Conservation (phyloP, 2,113 vertebrate species). For the Megaceryle maxima region DNA sequence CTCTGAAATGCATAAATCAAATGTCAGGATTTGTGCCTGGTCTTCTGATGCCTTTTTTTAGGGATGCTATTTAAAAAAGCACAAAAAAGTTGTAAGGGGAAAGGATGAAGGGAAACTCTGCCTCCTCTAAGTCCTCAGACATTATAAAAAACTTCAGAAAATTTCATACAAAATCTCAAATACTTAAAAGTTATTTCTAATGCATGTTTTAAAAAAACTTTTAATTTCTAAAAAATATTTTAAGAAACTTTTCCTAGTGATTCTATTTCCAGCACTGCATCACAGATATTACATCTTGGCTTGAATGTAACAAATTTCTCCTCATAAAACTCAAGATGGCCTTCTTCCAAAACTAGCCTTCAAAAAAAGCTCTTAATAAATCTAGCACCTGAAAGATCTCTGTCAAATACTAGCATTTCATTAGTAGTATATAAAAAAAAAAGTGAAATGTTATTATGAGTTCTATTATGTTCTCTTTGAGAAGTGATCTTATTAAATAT, state of each 20-base stretch:
- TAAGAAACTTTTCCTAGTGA: background rate
- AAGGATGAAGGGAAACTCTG: background rate
- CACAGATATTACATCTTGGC: slow-evolving; percentile 5
- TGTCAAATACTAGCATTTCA: slow-evolving; percentile 34
- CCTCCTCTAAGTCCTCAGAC: background rate
- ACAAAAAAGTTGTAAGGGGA: background rate
- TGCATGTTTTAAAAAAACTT: background rate
- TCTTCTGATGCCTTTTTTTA: background rate
- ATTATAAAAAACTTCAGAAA: background rate
- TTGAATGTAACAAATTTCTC: background rate
- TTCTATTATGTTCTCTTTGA: background rate
- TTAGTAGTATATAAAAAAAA: background rate
- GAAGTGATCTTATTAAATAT: background rate
- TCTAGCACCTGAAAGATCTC: background rate
- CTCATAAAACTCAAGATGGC: slow-evolving; percentile 27
- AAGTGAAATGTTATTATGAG: background rate
- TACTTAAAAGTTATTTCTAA: background rate
- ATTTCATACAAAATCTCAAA: background rate
- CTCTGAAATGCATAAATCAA: background rate
- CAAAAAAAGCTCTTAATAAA: background rate
- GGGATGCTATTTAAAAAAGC: background rate
- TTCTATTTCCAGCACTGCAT: slow-evolving; percentile 10
- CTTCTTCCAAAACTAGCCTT: background rate
- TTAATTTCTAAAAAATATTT: background rate
- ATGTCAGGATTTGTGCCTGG: background rate